Percentiles rank a stretch among this genome's conserved stretches.
phyloP scores from a whole-genome alignment of 2,888 invertebrate species.

The Himalopsyche kuldschensis region DNA sequence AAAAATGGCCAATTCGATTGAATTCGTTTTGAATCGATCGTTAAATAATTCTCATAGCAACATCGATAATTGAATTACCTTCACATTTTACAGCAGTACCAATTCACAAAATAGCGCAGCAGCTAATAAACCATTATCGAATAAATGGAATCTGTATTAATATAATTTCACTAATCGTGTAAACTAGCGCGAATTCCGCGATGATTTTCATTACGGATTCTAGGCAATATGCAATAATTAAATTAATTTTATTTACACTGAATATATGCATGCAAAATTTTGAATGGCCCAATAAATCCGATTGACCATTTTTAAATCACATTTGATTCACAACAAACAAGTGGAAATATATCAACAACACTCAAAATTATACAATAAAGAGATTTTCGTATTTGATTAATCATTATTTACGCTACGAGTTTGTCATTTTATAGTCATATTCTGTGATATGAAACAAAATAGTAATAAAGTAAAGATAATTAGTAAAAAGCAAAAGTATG shows the following conservation, averaged over 20 bases:
- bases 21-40: no score
- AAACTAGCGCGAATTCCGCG: not conserved
- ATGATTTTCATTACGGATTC: not conserved
- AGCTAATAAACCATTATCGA: not conserved
- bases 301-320: not conserved
- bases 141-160: not conserved
- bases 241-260: not conserved
- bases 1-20: no score
- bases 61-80: not conserved
- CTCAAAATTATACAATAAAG: no score
- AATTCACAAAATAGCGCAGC: not conserved
- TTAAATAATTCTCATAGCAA: no score
- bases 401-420: no score
- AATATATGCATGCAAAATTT: not conserved
- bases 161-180: not conserved
- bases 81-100: not conserved
- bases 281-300: not conserved
- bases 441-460: no score
- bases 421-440: no score
- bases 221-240: not conserved
- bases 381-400: no score
- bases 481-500: no score
- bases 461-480: no score
- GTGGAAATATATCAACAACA: no score
- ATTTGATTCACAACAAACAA: not conserved